phyloP scores from a whole-genome alignment of 2,797 vertebrate species.

The Apodemus agrarius region DNA sequence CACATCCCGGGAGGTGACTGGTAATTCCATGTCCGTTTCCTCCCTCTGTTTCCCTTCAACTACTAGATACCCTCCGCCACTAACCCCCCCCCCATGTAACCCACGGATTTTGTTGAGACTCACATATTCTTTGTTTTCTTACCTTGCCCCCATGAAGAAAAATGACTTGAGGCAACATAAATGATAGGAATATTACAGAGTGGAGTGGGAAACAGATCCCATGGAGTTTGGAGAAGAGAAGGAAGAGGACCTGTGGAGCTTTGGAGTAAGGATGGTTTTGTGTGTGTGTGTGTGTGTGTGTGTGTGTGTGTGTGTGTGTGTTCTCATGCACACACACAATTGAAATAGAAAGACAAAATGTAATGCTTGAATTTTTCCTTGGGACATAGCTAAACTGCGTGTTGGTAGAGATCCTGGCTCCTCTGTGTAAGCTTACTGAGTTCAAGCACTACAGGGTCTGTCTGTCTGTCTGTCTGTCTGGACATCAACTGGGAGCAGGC shows the following conservation, averaged over 20 bases:
- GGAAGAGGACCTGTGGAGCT: not conserved
- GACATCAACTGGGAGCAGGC: too few relatives aligned
- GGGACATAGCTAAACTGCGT: rapidly evolving
- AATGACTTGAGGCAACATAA: not conserved
- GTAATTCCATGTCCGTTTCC: too few relatives aligned
- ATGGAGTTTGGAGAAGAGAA: not conserved
- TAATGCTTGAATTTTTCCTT: not conserved
- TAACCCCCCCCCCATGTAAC: not conserved
- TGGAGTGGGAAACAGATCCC: not conserved
- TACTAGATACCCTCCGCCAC: not conserved
- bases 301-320: not conserved
- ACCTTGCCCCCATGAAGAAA: not conserved
- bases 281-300: not conserved
- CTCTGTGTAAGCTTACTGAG: not conserved
- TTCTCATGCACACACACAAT: not conserved
- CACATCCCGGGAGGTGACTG: not conserved
- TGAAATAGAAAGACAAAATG: not conserved
- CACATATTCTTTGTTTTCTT: not conserved
- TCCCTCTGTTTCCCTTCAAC: not conserved
- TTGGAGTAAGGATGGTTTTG: not conserved
- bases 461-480: too few relatives aligned
- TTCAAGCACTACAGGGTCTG: not conserved
- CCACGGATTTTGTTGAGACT: too few relatives aligned
- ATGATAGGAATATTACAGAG: too few relatives aligned
- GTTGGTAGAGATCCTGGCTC: not conserved